Evolutionary conservation across 2,888 invertebrate species (phyloP).

Genomic region (Lacanobia oleracea): DNA sequence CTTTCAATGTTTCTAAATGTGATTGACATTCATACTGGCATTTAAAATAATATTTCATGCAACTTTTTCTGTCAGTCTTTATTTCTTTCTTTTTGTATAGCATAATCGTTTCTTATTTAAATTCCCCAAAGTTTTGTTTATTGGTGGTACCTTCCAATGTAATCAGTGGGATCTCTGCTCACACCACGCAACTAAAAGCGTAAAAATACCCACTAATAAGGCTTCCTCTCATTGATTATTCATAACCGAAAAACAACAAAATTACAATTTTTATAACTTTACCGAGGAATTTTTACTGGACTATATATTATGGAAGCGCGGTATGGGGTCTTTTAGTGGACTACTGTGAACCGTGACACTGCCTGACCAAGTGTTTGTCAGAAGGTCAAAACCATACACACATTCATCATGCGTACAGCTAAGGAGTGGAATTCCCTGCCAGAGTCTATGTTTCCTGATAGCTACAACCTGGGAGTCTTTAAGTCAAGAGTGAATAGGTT

Average conservation of each 20-base stretch:
- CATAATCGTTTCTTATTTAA: background rate
- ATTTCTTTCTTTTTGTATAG: background rate
- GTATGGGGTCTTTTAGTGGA: constrained; percentile 56
- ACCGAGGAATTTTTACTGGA: constrained; percentile 56
- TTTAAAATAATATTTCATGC: too few relatives aligned
- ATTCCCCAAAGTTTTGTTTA: background rate
- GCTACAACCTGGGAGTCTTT: too few relatives aligned
- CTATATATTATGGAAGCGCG: constrained; percentile 53
- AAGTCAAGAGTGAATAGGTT: too few relatives aligned
- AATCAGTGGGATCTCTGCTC: constrained; percentile 13
- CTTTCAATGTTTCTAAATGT: too few relatives aligned
- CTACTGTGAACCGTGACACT: constrained; percentile 62
- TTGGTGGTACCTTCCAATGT: background rate
- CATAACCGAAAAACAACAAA: constrained; percentile 56
- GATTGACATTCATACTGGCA: too few relatives aligned
- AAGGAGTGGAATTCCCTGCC: too few relatives aligned
- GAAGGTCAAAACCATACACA: constrained; percentile 18
- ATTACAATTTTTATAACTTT: constrained; percentile 55
- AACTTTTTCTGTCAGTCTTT: background rate
- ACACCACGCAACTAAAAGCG: constrained; percentile 24
- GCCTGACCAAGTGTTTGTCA: background rate
- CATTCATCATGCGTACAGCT: too few relatives aligned
- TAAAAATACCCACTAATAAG: constrained; percentile 54
- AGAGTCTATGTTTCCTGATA: too few relatives aligned
- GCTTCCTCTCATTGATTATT: constrained; percentile 56